Evolutionary conservation across 2,888 invertebrate genomes (phyloP).

Genomic region (Mamestra brassicae): DNA sequence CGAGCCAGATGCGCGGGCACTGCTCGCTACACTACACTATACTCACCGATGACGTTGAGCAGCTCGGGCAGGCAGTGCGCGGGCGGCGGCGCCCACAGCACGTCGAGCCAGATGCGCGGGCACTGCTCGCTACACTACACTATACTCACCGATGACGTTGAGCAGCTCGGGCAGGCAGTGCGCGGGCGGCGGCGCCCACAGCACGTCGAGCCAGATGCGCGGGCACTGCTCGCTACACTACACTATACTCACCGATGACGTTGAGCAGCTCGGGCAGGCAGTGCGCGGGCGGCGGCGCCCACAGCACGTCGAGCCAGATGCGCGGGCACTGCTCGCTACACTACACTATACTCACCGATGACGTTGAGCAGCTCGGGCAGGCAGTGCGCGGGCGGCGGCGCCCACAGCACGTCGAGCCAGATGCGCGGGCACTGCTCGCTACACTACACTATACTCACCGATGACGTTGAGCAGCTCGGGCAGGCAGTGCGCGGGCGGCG

Average conservation of each 20-base stretch:
- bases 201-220: slow-evolving; percentile 92
- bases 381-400: slow-evolving; percentile 3
- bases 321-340: too few species aligned
- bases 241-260: too few species aligned
- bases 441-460: background rate
- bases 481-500: background rate
- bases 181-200: slow-evolving; percentile 93
- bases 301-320: too few species aligned
- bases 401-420: slow-evolving; percentile 92
- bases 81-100: slow-evolving; percentile 76
- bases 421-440: slow-evolving; percentile 70
- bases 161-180: slow-evolving; percentile 91
- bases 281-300: too few species aligned
- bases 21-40: slow-evolving; percentile 84
- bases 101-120: too few species aligned
- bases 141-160: background rate
- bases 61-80: slow-evolving; percentile 62
- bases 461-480: background rate
- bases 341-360: background rate
- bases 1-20: slow-evolving; percentile 96
- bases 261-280: too few species aligned
- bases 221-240: too few species aligned
- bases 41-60: too few species aligned
- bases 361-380: background rate
- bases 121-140: too few species aligned